Evolutionary conservation across 2,797 vertebrate species (phyloP), one percentile per base, ranked within the genome.

Genomic region (Orientallactaga sibirica): DNA sequence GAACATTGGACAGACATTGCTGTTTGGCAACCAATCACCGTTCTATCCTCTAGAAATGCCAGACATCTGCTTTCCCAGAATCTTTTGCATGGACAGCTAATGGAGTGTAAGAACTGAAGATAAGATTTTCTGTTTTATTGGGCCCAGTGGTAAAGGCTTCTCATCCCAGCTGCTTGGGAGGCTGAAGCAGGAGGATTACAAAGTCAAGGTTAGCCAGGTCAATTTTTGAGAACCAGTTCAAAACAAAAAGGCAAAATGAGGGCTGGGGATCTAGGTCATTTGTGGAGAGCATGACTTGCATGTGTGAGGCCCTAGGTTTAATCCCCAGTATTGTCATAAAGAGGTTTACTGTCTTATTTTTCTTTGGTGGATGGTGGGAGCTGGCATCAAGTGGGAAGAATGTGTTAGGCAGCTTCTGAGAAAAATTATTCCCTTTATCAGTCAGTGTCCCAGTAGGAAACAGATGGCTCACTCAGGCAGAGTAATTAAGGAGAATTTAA

Each of bases 401-500:
- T 37, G 52, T 71, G 5, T 77, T 87, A 55, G 66, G 61, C n/a
- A 92, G 58, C 55, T 86, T 77, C 81, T 78, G 55, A 88, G 75
- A 66, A 88, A 91, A 75, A 88, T 52, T 82, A 80, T 74, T 79
- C 80, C 80, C 88, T 85, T 24, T 64, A 67, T 67, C 37, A 89
- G 55, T 93, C 67, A 83, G 76, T 75, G 68, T 67, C 90, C 84
- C 87, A 93, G 90, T 90, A 91, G 92, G 87, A 91, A 88, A 76
- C 77, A 95, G 87, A 80, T 82, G 95, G 87, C 67, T 86, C 52
- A 55, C 67, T 94, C 64, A 15, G 33, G 37, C 27, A 90, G 66
- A 18, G 43, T 77, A 82, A 91, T 95, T 82, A 91, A 92, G 62
- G 76, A 86, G 67, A 91, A 86, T 92, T 96, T 91, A 88, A 91